These are phyloP conservation scores for Cheiracanthium punctorium DNA, from an alignment of 2,888 invertebrate species.

Conservation along the genomic window DNA sequence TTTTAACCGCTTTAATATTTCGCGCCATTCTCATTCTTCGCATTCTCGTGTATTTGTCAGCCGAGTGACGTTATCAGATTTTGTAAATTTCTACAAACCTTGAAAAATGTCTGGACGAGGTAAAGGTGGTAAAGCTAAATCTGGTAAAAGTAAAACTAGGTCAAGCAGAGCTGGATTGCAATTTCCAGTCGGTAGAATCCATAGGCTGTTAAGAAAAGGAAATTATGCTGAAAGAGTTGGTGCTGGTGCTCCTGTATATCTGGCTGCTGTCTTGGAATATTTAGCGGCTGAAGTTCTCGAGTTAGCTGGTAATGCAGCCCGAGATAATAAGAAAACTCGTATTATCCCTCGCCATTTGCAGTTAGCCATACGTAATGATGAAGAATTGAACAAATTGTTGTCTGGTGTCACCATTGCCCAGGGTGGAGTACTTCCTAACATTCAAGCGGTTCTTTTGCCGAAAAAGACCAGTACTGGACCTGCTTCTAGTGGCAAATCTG, in stretches of 20 bases:
- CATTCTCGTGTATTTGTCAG: too few relatives aligned
- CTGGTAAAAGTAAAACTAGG: too few relatives aligned
- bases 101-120: too few relatives aligned
- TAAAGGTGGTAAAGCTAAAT: too few relatives aligned
- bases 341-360: conserved; percentile 88
- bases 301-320: conserved; percentile 81
- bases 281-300: conserved; percentile 83
- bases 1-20: too few relatives aligned
- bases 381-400: conserved; percentile 86
- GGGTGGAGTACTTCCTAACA: conserved; percentile 84
- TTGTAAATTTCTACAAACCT: too few relatives aligned
- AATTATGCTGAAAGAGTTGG: conserved; percentile 78
- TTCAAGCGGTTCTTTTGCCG: too few relatives aligned
- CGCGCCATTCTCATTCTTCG: too few relatives aligned
- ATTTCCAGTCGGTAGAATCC: conserved; percentile 72
- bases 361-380: conserved; percentile 87
- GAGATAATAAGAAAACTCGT: conserved; percentile 82
- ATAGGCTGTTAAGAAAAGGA: conserved; percentile 72
- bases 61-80: too few relatives aligned
- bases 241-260: conserved; percentile 75
- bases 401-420: conserved; percentile 88
- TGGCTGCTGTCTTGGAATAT: conserved; percentile 80
- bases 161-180: conserved; percentile 21
- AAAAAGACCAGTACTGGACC: conserved; percentile 23
- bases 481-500: conserved; percentile 20